Evolutionary conservation across 2,113 vertebrate genomes (phyloP), one percentile per base, ranked within the genome.

Genomic region (Otus sunia): DNA sequence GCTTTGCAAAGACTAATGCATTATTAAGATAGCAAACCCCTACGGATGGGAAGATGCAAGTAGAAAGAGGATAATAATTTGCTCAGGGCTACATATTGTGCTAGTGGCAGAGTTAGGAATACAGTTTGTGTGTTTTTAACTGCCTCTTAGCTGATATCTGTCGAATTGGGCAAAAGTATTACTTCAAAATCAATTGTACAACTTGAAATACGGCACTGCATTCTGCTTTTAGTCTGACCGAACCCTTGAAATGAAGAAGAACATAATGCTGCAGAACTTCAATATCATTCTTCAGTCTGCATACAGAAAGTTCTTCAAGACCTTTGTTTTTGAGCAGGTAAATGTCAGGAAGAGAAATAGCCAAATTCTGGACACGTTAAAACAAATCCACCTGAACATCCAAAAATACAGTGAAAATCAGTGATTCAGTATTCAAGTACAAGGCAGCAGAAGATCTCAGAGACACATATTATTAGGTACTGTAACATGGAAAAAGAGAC

Each of bases 1-100:
- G 73, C 72, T 84, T 74, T 84, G 73, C 55, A 63, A 88, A 92
- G 82, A 69, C 72, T 95, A 88, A 90, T 91, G 75, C 83, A 89
- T 94, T 94, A 88, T 84, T 85, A 92, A 95, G 86, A 60, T 49
- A 47, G 41, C 32, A 95, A 87, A 67, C 32, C 84, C 68, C 73
- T 59, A 10, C 4, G 55, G 87, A 76, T 91, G 63, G 83, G 56
- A 73, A 95, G 64, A 89, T 78, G 56, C 55, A 86, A 62, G 68
- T 14, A 83, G 49, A 75, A 53, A 64, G 37, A 58, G 39, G 58
- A 91, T 86, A 86, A 73, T 80, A 34, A 92, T 83, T 86, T 92
- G 30, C 72, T 86, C n/a, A 69, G 89, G 72, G 74, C 82, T 69
- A 79, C 62, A 29, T 34, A 62, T 20, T 53, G 7, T 94, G 76